Evolutionary conservation across 2,113 vertebrate genomes (phyloP).

Genomic region (Ailuropoda melanoleuca): DNA sequence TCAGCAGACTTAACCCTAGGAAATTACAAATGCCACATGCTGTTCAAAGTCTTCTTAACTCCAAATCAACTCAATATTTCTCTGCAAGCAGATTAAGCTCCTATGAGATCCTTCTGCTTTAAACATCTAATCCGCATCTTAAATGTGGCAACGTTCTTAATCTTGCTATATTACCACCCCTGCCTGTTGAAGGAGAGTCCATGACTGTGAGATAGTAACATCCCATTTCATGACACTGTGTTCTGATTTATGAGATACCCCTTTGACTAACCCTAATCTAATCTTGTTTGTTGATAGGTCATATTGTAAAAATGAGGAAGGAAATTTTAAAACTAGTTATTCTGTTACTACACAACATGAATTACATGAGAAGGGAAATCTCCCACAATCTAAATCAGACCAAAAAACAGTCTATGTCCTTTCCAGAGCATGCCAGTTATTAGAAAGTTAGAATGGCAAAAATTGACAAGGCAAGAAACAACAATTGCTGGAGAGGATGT

Average conservation of each 20-base stretch:
- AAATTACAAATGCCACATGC: not conserved
- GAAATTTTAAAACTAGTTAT: not conserved
- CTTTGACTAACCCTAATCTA: not conserved
- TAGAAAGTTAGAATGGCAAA: too few species aligned
- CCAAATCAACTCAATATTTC: not conserved
- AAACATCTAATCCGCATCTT: not conserved
- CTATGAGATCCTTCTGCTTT: not conserved
- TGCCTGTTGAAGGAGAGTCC: not conserved
- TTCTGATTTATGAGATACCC: not conserved
- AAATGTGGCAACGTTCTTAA: not conserved
- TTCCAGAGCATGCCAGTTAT: not conserved
- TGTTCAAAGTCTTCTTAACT: not conserved
- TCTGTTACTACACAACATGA: not conserved
- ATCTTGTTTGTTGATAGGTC: not conserved
- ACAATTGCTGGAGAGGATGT: too few species aligned
- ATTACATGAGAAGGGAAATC: not conserved
- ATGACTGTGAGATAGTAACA: not conserved
- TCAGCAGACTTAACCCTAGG: not conserved
- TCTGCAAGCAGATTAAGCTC: not conserved
- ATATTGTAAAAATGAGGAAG: not conserved
- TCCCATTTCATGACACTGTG: not conserved
- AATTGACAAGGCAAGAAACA: too few species aligned
- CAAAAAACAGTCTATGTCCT: not conserved
- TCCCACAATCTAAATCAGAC: not conserved
- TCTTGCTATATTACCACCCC: not conserved